phyloP scores from a whole-genome alignment of 2,113 vertebrate species.

The Psephotus haematonotus region DNA sequence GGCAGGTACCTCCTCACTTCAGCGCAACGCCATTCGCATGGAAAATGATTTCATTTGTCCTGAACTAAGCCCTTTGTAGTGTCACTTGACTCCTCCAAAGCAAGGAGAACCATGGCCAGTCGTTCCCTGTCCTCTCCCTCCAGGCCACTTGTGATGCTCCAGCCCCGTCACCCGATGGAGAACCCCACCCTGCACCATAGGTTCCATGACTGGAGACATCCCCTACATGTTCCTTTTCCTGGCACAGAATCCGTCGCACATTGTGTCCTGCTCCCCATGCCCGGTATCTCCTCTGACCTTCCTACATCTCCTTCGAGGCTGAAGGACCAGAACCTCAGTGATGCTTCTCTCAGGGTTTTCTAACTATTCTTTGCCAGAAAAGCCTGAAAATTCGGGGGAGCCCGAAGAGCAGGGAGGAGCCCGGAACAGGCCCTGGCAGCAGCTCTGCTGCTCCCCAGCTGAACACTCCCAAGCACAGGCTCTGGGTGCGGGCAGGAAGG shows the following conservation, averaged over 20 bases:
- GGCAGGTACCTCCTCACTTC: not conserved
- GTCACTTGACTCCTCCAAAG: not conserved
- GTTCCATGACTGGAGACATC: not conserved
- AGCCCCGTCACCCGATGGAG: not conserved
- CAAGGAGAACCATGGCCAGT: not conserved
- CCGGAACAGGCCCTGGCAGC: rapidly evolving
- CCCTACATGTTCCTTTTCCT: rapidly evolving
- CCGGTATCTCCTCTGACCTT: not conserved
- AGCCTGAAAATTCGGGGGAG: not conserved
- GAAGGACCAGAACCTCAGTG: not conserved
- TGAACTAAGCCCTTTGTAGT: not conserved
- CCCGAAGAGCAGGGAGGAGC: not conserved
- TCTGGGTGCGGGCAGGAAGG: not conserved
- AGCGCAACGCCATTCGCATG: not conserved
- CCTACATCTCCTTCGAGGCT: not conserved
- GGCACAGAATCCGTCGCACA: rapidly evolving
- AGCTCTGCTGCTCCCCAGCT: not conserved
- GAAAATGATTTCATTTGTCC: not conserved
- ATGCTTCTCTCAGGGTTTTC: not conserved
- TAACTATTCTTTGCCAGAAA: not conserved
- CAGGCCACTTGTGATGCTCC: rapidly evolving
- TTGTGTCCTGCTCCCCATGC: not conserved
- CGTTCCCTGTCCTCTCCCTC: not conserved
- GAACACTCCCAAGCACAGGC: not conserved
- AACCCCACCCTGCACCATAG: not conserved